Evolutionary conservation across 53 echinoderm and acorn worm species (phyloP).

Genomic region (Mesocentrotus franciscanus): DNA sequence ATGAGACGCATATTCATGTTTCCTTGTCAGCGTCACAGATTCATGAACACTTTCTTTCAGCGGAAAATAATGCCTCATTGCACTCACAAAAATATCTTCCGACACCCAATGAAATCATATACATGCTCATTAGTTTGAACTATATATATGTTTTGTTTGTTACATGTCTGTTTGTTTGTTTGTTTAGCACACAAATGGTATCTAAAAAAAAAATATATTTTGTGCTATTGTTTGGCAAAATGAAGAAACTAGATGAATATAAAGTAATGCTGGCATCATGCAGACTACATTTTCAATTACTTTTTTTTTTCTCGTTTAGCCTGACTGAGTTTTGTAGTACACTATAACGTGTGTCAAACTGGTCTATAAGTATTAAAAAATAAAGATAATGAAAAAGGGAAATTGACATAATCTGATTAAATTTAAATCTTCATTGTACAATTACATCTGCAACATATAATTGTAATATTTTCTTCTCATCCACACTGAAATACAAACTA

Average conservation of each 20-base stretch:
- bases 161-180: background rate
- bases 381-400: background rate
- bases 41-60: background rate
- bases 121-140: background rate
- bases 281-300: background rate
- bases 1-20: background rate
- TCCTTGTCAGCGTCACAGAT: background rate
- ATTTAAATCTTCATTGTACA: background rate
- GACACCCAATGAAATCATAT: background rate
- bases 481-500: background rate
- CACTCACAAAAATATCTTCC: conserved; percentile 1
- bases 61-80: background rate
- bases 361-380: background rate
- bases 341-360: too few relatives aligned
- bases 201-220: background rate
- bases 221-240: background rate
- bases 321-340: background rate
- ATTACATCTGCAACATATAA: background rate
- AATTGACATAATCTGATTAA: background rate
- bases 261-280: background rate
- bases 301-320: background rate
- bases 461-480: background rate
- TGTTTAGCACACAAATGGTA: conserved; percentile 33
- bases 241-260: background rate
- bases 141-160: background rate